Conservation (phyloP, 2,797 vertebrate genomes). For the Rachycentron canadum region DNA sequence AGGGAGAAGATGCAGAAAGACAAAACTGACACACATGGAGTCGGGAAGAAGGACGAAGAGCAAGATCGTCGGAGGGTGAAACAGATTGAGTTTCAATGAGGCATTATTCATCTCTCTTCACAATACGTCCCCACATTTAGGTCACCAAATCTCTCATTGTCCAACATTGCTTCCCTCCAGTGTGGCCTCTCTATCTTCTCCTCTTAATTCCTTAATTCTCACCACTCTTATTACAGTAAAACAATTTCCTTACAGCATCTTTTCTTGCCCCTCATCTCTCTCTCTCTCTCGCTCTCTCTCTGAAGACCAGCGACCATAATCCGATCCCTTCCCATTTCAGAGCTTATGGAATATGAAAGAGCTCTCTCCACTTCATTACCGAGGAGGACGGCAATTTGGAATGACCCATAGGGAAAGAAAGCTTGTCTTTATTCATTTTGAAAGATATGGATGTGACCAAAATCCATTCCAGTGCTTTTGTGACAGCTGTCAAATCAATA, state of each 20-base stretch:
- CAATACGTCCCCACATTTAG: conserved; percentile 45
- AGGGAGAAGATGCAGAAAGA: conserved; percentile 5
- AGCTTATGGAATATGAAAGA: conserved; percentile 59
- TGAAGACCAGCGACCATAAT: conserved; percentile 46
- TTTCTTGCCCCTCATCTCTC: background rate
- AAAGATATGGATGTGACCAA: conserved; percentile 13
- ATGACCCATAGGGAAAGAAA: conserved; percentile 15
- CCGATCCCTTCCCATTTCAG: conserved; percentile 47
- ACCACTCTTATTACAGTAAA: conserved; percentile 25
- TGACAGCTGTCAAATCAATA: conserved; percentile 38
- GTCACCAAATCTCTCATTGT: conserved; percentile 34
- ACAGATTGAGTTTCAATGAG: conserved; percentile 48
- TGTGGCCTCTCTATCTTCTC: background rate
- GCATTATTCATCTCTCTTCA: conserved; percentile 19
- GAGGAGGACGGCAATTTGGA: conserved; percentile 22
- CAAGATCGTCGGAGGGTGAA: conserved; percentile 24
- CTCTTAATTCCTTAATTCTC: conserved; percentile 18
- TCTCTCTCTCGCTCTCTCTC: background rate
- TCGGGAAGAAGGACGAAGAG: background rate
- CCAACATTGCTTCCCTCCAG: background rate
- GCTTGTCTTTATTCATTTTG: conserved; percentile 17
- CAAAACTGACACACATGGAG: background rate
- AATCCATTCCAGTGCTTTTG: conserved; percentile 8
- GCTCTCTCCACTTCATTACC: conserved; percentile 41
- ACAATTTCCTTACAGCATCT: conserved; percentile 19